A percentile compares a stretch with the other conserved stretches of the same genome.
These are phyloP conservation scores for Venustaconcha ellipsiformis DNA, from an alignment of 1,140 invertebrate genomes.

Conservation along the genomic window DNA sequence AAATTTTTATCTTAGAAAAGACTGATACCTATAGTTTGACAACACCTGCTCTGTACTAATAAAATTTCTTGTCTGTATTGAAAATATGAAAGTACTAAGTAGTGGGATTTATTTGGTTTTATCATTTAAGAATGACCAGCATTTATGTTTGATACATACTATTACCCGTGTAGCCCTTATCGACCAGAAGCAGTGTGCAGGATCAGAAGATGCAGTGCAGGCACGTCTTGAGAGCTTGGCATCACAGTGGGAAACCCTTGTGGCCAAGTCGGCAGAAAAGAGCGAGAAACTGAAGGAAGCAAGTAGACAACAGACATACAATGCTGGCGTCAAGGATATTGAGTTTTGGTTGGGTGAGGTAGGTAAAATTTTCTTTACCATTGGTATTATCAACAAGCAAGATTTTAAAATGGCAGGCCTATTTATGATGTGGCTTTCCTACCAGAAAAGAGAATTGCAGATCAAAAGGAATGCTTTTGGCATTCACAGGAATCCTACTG, in stretches of 20 bases:
- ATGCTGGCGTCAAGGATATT: constrained; percentile 99
- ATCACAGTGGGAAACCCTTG: constrained; percentile 98
- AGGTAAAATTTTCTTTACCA: constrained; percentile 4
- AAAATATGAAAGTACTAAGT: neutral
- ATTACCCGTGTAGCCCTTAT: constrained; percentile 56
- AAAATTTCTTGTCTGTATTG: too few relatives aligned
- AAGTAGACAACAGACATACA: constrained; percentile 98
- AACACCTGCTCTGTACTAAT: too few relatives aligned
- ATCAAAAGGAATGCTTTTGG: too few relatives aligned
- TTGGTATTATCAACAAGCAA: too few relatives aligned
- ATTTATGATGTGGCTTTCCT: too few relatives aligned
- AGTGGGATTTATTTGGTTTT: neutral
- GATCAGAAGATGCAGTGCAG: constrained; percentile 72
- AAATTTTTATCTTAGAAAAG: too few relatives aligned
- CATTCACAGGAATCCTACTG: too few relatives aligned
- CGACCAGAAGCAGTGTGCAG: constrained; percentile 70
- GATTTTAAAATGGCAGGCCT: too few relatives aligned
- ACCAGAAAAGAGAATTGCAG: too few relatives aligned
- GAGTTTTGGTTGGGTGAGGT: constrained; percentile 99
- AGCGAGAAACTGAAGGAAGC: constrained; percentile 98
- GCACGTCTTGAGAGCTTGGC: constrained; percentile 91
- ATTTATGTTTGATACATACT: neutral
- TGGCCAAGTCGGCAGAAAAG: constrained; percentile 98
- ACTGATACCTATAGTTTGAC: too few relatives aligned
- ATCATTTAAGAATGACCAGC: neutral